phyloP scores from a whole-genome alignment of 1,140 invertebrate species.

The Ceratina calcarata region DNA sequence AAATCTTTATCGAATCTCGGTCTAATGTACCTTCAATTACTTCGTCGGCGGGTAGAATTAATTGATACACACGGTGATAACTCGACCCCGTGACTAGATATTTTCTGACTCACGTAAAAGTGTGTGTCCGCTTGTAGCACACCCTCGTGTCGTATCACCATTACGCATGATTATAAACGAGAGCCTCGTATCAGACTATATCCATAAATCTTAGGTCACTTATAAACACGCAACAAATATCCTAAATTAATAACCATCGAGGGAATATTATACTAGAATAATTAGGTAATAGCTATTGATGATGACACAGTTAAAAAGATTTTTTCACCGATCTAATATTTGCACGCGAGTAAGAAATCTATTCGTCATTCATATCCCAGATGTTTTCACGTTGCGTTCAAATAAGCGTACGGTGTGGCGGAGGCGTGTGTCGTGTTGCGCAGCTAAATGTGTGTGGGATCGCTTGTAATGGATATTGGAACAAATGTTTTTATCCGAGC shows the following conservation, averaged over 20 bases:
- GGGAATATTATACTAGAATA: too few relatives aligned
- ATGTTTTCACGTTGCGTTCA: slow-evolving; percentile 24
- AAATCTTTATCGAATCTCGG: slow-evolving; percentile 22
- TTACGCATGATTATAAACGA: too few relatives aligned
- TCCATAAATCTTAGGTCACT: too few relatives aligned
- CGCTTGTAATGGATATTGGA: not conserved
- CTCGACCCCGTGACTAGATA: not conserved
- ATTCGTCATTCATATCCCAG: slow-evolving; percentile 31
- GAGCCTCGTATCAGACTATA: not conserved
- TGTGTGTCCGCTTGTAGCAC: too few relatives aligned
- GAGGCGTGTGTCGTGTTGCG: not conserved
- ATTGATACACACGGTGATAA: not conserved
- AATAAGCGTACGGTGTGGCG: slow-evolving; percentile 11
- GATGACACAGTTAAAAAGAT: too few relatives aligned
- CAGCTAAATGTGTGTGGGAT: slow-evolving; percentile 10
- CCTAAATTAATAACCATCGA: not conserved
- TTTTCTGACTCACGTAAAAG: not conserved
- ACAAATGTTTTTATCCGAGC: not conserved
- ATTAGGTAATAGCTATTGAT: too few relatives aligned
- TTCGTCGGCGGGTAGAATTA: not conserved
- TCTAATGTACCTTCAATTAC: not conserved
- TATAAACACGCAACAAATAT: not conserved
- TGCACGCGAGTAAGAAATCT: slow-evolving; percentile 14
- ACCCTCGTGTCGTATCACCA: not conserved
- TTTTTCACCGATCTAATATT: too few relatives aligned